Evolutionary conservation across 2,113 vertebrate species (phyloP), one percentile per base, ranked within the genome.

Genomic region (Aegotheles bennettii): DNA sequence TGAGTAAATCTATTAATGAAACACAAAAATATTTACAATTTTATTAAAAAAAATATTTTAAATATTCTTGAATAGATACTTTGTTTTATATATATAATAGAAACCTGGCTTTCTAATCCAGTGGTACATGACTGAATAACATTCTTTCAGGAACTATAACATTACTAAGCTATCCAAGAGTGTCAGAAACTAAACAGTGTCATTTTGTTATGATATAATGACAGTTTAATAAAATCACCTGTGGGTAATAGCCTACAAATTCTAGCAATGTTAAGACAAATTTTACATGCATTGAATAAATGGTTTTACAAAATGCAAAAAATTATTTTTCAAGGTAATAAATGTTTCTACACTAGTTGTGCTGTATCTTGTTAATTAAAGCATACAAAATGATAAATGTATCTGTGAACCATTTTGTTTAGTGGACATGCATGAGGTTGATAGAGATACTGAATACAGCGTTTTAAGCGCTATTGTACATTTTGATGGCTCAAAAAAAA

Each of bases 401-500:
- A 87, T 31, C 61, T 38, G 18, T 60, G 71, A 92, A 70, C 40
- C 35, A 84, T 86, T 92, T 90, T 77, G 21, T 90, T 95, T 95
- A 77, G 86, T 87, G 84, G 43, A 89, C 86, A 77, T 94, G 84
- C 69, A 85, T 94, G 79, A 68, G 10, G n/a, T 73, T 88, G 57
- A 95, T 1, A 68, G 36, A 84, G 43, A 78, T 92, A 90, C 17
- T 43, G 29, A 90, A 84, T 29, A 79, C n/a, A 73, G 42, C 57
- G 85, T 64, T 73, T 63, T 43, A 77, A 81, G 91, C 17, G 84
- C 43, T 96, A 94, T 85, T n/a, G 75, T 80, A 85, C 75, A 96
- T 96, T 97, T 96, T 93, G 91, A 90, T 54, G 90, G 71, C 76
- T 95, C 57, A 51, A 53, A 73, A 20, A 36, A 51, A 53, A 73